A percentile compares a stretch with the other conserved stretches of the same genome.
Conservation (phyloP, 2,797 vertebrate genomes). For the Taeniopygia guttata region DNA sequence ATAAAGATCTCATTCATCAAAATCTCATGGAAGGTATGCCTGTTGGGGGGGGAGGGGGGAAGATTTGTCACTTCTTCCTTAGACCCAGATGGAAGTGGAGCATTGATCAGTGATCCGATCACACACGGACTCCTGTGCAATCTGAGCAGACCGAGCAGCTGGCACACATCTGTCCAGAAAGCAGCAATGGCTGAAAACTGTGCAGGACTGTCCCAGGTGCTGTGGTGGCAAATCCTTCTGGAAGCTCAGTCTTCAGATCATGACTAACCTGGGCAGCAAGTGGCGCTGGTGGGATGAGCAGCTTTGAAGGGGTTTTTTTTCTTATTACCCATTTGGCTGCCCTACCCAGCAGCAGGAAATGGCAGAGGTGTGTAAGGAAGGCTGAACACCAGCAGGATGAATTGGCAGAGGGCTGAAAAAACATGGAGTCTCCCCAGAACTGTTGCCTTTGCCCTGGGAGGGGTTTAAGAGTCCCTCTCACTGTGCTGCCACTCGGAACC, state of each 20-base stretch:
- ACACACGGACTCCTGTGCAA: background rate
- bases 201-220: background rate
- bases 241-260: background rate
- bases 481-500: background rate
- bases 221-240: background rate
- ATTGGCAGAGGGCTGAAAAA: background rate
- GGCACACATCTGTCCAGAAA: background rate
- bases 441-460: background rate
- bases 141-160: slow-evolving; percentile 1
- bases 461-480: background rate
- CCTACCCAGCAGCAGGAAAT: background rate
- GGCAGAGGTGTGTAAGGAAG: background rate
- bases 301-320: background rate
- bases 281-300: background rate
- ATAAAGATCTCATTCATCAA: slow-evolving; percentile 64
- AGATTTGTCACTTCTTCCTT: slow-evolving; percentile 16
- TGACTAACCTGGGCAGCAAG: background rate
- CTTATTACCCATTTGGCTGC: background rate
- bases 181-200: background rate
- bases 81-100: slow-evolving; percentile 9
- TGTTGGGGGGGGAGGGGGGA: background rate
- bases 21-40: slow-evolving; percentile 15
- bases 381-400: background rate
- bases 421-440: background rate
- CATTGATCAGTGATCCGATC: background rate